Percentiles rank a stretch among this genome's conserved stretches.
These are phyloP conservation scores for Aurelia aurita DNA, from an alignment of 30 jellyfish, hydroid and myxozoan species.

Conservation along the genomic window DNA sequence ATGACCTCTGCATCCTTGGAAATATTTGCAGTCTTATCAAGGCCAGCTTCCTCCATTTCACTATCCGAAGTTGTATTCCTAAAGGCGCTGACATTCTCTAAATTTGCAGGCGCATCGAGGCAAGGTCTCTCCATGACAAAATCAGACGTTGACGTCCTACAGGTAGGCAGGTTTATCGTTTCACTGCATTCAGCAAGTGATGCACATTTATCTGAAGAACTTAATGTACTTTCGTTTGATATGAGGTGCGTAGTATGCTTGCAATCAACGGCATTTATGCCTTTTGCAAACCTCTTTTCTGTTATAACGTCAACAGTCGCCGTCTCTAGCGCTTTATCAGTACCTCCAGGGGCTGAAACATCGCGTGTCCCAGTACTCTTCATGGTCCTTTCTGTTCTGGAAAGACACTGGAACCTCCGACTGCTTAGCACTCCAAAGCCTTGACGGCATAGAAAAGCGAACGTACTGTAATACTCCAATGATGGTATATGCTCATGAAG, in stretches of 20 bases:
- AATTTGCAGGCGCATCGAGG: not conserved
- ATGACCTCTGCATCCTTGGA: not conserved
- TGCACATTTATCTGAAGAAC: not conserved
- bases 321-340: not conserved
- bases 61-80: not conserved
- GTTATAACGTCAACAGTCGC: too few relatives aligned
- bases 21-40: not conserved
- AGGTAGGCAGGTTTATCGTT: not conserved
- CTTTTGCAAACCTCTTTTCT: not conserved
- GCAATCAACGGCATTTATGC: not conserved
- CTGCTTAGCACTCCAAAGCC: constrained; percentile 57
- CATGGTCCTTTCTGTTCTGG: too few relatives aligned
- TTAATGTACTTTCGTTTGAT: not conserved
- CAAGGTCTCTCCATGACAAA: not conserved
- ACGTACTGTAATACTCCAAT: constrained; percentile 44
- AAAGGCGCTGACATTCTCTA: not conserved
- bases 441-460: constrained; percentile 56
- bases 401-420: not conserved
- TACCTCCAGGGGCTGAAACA: not conserved
- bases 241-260: not conserved
- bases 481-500: constrained; percentile 49
- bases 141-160: not conserved
- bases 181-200: not conserved
- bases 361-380: not conserved
- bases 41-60: not conserved